phyloP scores from a whole-genome alignment of 1,140 invertebrate species.

The Trissolcus basalis region DNA sequence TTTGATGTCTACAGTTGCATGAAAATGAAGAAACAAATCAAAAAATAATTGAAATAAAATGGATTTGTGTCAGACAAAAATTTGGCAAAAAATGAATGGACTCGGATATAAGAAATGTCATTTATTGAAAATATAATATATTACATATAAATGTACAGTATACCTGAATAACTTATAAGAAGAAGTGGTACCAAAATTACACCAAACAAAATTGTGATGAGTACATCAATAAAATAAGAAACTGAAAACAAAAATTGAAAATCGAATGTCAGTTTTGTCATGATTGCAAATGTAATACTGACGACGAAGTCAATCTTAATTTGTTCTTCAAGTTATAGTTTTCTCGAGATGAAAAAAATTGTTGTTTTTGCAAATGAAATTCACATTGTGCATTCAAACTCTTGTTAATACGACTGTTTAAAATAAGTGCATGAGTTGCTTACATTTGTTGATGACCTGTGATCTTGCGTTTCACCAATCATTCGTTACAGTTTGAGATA shows the following conservation, averaged over 20 bases:
- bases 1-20: too few relatives aligned
- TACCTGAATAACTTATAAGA: conserved; percentile 63
- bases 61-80: too few relatives aligned
- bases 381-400: conserved; percentile 26
- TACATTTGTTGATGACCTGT: conserved; percentile 50
- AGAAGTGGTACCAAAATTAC: conserved; percentile 58
- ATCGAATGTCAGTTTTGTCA: conserved; percentile 36
- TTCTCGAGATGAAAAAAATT: background rate
- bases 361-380: background rate
- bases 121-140: background rate
- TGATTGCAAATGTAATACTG: conserved; percentile 25
- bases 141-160: conserved; percentile 11
- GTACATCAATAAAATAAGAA: conserved; percentile 56
- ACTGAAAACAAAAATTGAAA: conserved; percentile 52
- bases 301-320: conserved; percentile 4
- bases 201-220: conserved; percentile 46
- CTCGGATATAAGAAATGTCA: too few relatives aligned
- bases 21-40: too few relatives aligned
- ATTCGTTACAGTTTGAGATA: conserved; percentile 46
- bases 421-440: conserved; percentile 32
- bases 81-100: too few relatives aligned
- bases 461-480: conserved; percentile 39
- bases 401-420: conserved; percentile 30
- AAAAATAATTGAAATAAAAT: too few relatives aligned
- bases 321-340: background rate